Evolutionary conservation across 2,888 invertebrate genomes (phyloP).

Genomic region (Gnatocerus cornutus): DNA sequence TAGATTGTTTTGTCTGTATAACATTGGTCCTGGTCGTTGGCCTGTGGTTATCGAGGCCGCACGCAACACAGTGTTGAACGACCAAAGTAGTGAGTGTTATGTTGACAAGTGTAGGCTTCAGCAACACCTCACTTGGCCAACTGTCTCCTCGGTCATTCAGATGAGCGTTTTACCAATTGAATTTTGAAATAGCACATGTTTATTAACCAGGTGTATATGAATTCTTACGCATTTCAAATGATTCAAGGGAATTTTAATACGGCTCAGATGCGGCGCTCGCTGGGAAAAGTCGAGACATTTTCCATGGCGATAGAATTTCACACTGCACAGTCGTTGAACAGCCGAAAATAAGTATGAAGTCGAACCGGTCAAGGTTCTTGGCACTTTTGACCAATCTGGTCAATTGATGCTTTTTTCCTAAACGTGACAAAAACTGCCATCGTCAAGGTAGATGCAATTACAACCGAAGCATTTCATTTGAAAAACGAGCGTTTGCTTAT

Average conservation of each 20-base stretch:
- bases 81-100: slow-evolving; percentile 48
- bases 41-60: slow-evolving; percentile 68
- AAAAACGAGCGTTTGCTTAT: background rate
- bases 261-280: slow-evolving; percentile 15
- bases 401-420: too few relatives aligned
- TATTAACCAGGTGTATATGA: slow-evolving; percentile 60
- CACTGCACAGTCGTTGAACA: slow-evolving; percentile 3
- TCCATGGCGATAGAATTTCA: background rate
- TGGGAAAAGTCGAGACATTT: background rate
- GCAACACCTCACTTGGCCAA: slow-evolving; percentile 54
- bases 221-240: slow-evolving; percentile 49
- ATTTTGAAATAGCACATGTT: slow-evolving; percentile 61
- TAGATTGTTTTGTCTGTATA: slow-evolving; percentile 62
- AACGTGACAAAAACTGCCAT: too few relatives aligned
- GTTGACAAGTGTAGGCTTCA: slow-evolving; percentile 45
- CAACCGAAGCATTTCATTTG: too few relatives aligned
- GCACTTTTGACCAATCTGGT: background rate
- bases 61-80: slow-evolving; percentile 57
- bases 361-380: slow-evolving; percentile 7
- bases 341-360: slow-evolving; percentile 14
- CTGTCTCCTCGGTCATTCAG: slow-evolving; percentile 62
- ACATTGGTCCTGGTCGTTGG: slow-evolving; percentile 67
- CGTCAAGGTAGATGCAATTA: too few relatives aligned
- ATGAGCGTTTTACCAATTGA: slow-evolving; percentile 63
- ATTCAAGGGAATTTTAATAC: slow-evolving; percentile 48